Percentiles rank a stretch among this genome's conserved stretches.
Evolutionary conservation across 2,888 invertebrate genomes (phyloP).

Genomic region (Plutella xylostella): DNA sequence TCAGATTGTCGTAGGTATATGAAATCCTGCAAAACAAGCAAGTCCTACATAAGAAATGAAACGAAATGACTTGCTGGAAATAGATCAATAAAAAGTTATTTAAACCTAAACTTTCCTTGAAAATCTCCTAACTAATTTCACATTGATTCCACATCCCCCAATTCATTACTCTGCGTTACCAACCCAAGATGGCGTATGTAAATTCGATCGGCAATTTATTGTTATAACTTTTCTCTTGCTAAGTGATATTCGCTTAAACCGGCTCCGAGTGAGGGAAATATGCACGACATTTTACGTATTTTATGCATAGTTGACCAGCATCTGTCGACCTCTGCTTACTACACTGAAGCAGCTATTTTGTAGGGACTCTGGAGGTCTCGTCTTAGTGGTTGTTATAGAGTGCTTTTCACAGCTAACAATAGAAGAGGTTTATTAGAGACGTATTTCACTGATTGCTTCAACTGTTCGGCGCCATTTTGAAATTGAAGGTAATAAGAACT

Average conservation of each 20-base stretch:
- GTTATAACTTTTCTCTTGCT: constrained; percentile 54
- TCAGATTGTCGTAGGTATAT: too few relatives aligned
- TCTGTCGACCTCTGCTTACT: background rate
- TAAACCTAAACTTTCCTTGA: too few relatives aligned
- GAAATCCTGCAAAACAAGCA: too few relatives aligned
- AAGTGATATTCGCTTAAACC: constrained; percentile 53
- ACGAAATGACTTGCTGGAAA: too few relatives aligned
- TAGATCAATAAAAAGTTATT: too few relatives aligned
- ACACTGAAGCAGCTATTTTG: too few relatives aligned
- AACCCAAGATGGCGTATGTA: constrained; percentile 46
- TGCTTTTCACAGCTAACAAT: constrained; percentile 23
- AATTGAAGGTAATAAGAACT: constrained; percentile 34
- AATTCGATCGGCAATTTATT: constrained; percentile 61
- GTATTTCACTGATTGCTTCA: constrained; percentile 38
- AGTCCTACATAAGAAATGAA: too few relatives aligned
- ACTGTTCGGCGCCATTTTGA: constrained; percentile 31
- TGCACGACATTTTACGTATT: constrained; percentile 43
- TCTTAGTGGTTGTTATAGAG: constrained; percentile 23
- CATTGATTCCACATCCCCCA: too few relatives aligned
- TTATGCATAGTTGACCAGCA: constrained; percentile 21
- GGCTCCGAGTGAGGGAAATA: constrained; percentile 26
- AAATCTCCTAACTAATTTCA: too few relatives aligned
- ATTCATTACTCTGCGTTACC: constrained; percentile 33
- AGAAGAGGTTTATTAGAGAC: constrained; percentile 30
- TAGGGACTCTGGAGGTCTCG: constrained; percentile 17